A percentile compares a stretch with the other conserved stretches of the same genome.
These are phyloP conservation scores for Poeciliopsis turrubarensis DNA, from an alignment of 2,113 vertebrate species.

Conservation along the genomic window DNA sequence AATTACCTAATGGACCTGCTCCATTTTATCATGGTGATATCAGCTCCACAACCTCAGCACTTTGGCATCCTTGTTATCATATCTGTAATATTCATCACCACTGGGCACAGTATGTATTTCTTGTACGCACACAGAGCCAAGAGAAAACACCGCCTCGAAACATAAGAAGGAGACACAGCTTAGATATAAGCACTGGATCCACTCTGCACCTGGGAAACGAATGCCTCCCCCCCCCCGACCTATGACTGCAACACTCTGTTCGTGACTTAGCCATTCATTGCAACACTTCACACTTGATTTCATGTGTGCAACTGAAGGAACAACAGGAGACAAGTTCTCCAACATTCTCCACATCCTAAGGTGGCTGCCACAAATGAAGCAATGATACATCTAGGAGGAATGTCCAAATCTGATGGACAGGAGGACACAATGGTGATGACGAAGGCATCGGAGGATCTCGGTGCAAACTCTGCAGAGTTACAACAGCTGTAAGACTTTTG, in stretches of 20 bases:
- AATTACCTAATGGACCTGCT: slow-evolving; percentile 84
- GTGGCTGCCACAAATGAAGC: slow-evolving; percentile 52
- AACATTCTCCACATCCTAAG: slow-evolving; percentile 49
- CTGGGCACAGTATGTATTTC: slow-evolving; percentile 81
- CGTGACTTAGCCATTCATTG: slow-evolving; percentile 64
- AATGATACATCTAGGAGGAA: slow-evolving; percentile 35
- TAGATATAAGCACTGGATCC: slow-evolving; percentile 44
- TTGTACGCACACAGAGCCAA: slow-evolving; percentile 79
- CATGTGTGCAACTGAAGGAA: slow-evolving; percentile 39
- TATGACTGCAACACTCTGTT: slow-evolving; percentile 59
- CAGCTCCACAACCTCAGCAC: slow-evolving; percentile 77
- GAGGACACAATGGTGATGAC: slow-evolving; percentile 34
- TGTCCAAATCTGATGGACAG: slow-evolving; percentile 27
- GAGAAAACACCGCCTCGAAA: slow-evolving; percentile 71
- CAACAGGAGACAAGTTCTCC: slow-evolving; percentile 58
- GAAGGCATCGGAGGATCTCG: slow-evolving; percentile 27
- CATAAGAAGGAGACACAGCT: slow-evolving; percentile 45
- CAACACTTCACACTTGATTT: slow-evolving; percentile 61
- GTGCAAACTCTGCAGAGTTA: slow-evolving; percentile 40
- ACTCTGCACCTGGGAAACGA: slow-evolving; percentile 70
- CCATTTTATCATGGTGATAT: slow-evolving; percentile 80
- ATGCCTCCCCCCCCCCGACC: slow-evolving; percentile 64
- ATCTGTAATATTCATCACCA: slow-evolving; percentile 83
- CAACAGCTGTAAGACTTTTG: slow-evolving; percentile 47
- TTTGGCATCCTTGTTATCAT: slow-evolving; percentile 78